Conservation (phyloP, 2,888 invertebrate genomes). For the Leptopilina myrica region DNA sequence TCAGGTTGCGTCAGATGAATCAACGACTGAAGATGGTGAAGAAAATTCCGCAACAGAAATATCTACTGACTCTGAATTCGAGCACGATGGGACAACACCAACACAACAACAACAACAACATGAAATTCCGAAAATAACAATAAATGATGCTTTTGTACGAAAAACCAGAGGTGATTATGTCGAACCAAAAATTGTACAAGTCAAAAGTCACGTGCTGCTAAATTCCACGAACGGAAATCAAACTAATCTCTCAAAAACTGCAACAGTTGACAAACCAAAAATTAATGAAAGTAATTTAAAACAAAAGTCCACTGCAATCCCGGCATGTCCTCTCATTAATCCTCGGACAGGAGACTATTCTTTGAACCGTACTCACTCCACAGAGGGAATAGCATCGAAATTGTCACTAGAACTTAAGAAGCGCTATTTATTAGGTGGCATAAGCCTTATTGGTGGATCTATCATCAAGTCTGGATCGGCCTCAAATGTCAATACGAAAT, state of each 20-base stretch:
- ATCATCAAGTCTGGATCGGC: conserved; percentile 91
- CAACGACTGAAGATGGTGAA: conserved; percentile 79
- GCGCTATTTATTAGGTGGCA: conserved; percentile 87
- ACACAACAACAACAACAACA: no score
- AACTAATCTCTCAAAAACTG: conserved; percentile 59
- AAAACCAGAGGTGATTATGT: conserved; percentile 77
- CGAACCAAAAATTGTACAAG: conserved; percentile 81
- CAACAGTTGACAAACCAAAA: conserved; percentile 54
- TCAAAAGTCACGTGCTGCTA: conserved; percentile 78
- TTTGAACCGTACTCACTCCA: conserved; percentile 89
- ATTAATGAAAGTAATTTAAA: conserved; percentile 5
- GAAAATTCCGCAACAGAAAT: conserved; percentile 94
- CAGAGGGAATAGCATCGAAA: conserved; percentile 92
- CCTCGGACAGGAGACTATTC: conserved; percentile 85
- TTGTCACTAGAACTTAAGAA: conserved; percentile 92
- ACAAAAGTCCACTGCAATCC: conserved; percentile 35
- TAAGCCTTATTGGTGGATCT: conserved; percentile 81
- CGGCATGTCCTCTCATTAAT: conserved; percentile 77
- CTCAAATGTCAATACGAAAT: conserved; percentile 89
- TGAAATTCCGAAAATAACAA: conserved; percentile 86
- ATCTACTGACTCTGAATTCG: conserved; percentile 95
- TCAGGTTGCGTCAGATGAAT: conserved; percentile 80
- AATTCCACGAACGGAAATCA: conserved; percentile 72
- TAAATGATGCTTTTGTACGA: conserved; percentile 82
- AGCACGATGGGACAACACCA: conserved; percentile 86